Conservation (phyloP, 1,140 invertebrate genomes). For the Carposina sasakii region DNA sequence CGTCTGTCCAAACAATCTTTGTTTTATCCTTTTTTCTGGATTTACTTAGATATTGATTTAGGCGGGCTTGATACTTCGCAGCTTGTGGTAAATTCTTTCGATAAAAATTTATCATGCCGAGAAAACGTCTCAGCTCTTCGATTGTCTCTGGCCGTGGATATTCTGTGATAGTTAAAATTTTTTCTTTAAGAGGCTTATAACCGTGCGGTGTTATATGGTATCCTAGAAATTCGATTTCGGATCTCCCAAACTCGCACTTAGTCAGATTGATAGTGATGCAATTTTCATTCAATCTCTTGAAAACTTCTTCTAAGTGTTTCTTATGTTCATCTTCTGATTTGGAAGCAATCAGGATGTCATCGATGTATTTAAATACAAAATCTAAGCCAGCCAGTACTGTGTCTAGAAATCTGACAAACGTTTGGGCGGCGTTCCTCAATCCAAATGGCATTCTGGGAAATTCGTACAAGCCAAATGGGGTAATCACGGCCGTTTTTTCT, state of each 20-base stretch:
- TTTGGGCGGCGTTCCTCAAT: constrained; percentile 42
- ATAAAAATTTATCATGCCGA: constrained; percentile 44
- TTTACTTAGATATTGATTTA: constrained; percentile 24
- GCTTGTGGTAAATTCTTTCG: constrained; percentile 25
- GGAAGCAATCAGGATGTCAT: constrained; percentile 49
- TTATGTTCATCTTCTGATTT: constrained; percentile 28
- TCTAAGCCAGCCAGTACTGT: constrained; percentile 36
- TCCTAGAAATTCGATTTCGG: no score
- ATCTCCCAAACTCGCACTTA: no score
- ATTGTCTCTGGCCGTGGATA: constrained; percentile 25
- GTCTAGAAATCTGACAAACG: constrained; percentile 70
- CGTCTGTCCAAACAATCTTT: constrained; percentile 32
- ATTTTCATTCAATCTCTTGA: constrained; percentile 28
- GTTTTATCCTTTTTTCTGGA: constrained; percentile 30
- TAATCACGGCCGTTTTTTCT: constrained; percentile 43
- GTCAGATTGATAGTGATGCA: constrained; percentile 33
- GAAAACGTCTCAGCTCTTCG: constrained; percentile 34
- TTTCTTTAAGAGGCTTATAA: no score
- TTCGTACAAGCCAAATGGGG: constrained; percentile 32
- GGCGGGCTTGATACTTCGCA: constrained; percentile 23
- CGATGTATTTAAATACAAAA: constrained; percentile 37
- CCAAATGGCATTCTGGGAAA: constrained; percentile 33
- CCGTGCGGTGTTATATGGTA: no score
- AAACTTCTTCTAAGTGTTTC: constrained; percentile 24
- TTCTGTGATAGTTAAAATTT: constrained; percentile 21